Evolutionary conservation across 1,140 invertebrate species (phyloP).

Genomic region (Nephila pilipes): DNA sequence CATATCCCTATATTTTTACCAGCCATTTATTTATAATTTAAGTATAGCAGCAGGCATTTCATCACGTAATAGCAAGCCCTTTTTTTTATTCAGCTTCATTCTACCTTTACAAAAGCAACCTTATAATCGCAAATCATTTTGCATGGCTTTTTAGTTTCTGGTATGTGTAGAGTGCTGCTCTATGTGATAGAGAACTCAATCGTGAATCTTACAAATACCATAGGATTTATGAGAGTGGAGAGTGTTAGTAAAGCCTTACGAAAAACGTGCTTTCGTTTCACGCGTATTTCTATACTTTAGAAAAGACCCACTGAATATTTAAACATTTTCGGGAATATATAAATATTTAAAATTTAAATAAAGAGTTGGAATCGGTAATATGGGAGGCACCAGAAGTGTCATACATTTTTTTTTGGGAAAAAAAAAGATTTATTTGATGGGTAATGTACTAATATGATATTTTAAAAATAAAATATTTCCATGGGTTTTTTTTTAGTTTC

Average conservation of each 20-base stretch:
- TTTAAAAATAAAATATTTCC: too few relatives aligned
- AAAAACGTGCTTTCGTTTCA: background rate
- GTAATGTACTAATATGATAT: too few relatives aligned
- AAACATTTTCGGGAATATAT: background rate
- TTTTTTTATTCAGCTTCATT: background rate
- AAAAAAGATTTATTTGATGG: too few relatives aligned
- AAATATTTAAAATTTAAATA: constrained; percentile 8
- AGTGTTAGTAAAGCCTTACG: background rate
- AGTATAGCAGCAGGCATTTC: background rate
- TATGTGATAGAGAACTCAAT: background rate
- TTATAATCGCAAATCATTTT: background rate
- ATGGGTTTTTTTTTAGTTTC: too few relatives aligned
- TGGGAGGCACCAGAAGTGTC: too few relatives aligned
- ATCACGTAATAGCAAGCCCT: background rate
- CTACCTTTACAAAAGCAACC: background rate
- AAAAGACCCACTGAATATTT: background rate
- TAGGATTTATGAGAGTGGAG: background rate
- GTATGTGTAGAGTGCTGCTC: background rate
- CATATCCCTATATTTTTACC: too few relatives aligned
- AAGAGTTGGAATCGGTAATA: too few relatives aligned
- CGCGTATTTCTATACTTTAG: background rate
- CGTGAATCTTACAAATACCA: background rate
- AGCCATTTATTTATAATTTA: too few relatives aligned
- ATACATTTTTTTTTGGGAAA: too few relatives aligned
- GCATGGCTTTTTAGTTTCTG: background rate